Evolutionary conservation across 1,140 invertebrate genomes (phyloP).

Genomic region (Drosophila seguyi): DNA sequence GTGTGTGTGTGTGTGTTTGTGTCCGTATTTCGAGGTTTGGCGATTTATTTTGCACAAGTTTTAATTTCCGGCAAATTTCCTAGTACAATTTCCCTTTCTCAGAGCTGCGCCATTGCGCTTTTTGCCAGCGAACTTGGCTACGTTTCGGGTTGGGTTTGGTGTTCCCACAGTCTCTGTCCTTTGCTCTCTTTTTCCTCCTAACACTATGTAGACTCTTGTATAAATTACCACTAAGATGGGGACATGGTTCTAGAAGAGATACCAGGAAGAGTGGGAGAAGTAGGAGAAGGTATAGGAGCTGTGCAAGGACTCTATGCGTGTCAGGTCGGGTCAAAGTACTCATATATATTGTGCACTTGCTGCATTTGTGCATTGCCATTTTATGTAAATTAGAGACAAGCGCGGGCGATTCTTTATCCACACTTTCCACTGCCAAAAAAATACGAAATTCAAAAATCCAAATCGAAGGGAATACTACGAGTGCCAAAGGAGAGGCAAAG

Average conservation of each 20-base stretch:
- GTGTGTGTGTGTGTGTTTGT: not conserved
- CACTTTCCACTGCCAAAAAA: not conserved
- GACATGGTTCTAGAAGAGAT: conserved; percentile 17
- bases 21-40: conserved; percentile 65
- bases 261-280: not conserved
- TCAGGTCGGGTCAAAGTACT: conserved; percentile 30
- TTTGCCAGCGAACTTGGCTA: conserved; percentile 24
- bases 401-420: not conserved
- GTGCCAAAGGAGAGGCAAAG: conserved; percentile 11
- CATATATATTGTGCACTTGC: conserved; percentile 37
- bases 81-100: conserved; percentile 82
- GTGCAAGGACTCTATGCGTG: conserved; percentile 7
- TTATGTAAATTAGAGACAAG: conserved; percentile 51
- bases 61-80: conserved; percentile 85
- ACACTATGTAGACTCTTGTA: not conserved
- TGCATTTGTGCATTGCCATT: conserved; percentile 24
- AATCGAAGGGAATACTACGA: not conserved
- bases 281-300: not conserved
- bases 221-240: conserved; percentile 42
- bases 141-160: not conserved
- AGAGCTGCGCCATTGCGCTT: conserved; percentile 62
- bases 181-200: too few relatives aligned
- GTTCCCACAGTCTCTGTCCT: not conserved
- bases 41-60: conserved; percentile 85
- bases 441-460: not conserved